These are phyloP conservation scores for Hirudo medicinalis DNA, from an alignment of 1,140 invertebrate genomes.

Conservation along the genomic window DNA sequence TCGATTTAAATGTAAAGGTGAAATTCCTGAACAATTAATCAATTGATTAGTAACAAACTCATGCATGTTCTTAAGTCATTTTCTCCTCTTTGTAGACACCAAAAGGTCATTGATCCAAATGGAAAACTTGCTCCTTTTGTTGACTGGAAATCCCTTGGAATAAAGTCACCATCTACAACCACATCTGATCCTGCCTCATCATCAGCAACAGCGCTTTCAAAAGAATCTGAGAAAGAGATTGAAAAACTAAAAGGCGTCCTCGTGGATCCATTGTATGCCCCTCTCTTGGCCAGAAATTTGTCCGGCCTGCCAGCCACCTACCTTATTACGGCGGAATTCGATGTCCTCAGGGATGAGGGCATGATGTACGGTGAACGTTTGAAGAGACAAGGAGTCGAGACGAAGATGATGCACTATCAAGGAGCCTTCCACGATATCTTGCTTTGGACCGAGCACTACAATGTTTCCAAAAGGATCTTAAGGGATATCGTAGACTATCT, in stretches of 20 bases:
- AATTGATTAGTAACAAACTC: too few relatives aligned
- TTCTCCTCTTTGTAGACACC: background rate
- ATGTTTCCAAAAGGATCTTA: slow-evolving; percentile 2
- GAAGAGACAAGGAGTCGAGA: background rate
- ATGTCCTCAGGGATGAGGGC: slow-evolving; percentile 24
- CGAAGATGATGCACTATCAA: background rate
- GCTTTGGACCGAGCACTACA: slow-evolving; percentile 5
- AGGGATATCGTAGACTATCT: background rate
- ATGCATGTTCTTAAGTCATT: background rate
- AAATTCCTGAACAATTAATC: too few relatives aligned
- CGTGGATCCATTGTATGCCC: slow-evolving; percentile 22
- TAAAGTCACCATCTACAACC: background rate
- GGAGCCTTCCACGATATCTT: slow-evolving; percentile 9
- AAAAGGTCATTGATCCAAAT: slow-evolving; percentile 6
- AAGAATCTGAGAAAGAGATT: slow-evolving; percentile 17
- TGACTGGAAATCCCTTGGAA: background rate
- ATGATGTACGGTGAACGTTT: slow-evolving; percentile 22
- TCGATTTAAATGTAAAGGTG: background rate
- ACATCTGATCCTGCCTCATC: background rate
- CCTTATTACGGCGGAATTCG: slow-evolving; percentile 18
- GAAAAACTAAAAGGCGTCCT: slow-evolving; percentile 25
- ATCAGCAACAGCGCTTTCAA: background rate
- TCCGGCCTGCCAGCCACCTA: slow-evolving; percentile 22
- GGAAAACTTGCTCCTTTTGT: background rate
- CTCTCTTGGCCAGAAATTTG: slow-evolving; percentile 22